Evolutionary conservation across 2,888 invertebrate species (phyloP).

Genomic region (Drosophila glabriapex): DNA sequence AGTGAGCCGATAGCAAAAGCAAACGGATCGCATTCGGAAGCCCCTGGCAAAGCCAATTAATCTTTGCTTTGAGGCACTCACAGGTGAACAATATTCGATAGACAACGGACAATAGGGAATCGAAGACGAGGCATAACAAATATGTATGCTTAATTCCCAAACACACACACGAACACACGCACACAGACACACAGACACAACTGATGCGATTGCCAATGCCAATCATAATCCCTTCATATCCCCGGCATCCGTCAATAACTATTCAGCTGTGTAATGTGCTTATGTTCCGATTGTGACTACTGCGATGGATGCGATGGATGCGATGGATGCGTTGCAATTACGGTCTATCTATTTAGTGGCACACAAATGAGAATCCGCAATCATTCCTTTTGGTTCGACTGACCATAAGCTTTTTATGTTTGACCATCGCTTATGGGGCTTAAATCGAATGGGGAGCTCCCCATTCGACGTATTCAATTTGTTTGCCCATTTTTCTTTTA

Average conservation of each 20-base stretch:
- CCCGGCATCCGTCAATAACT: background rate
- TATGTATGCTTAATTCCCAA: slow-evolving; percentile 5
- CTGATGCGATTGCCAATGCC: slow-evolving; percentile 35
- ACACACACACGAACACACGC: background rate
- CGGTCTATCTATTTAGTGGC: slow-evolving; percentile 3
- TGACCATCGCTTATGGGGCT: background rate
- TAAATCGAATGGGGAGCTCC: background rate
- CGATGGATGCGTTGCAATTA: slow-evolving; percentile 17
- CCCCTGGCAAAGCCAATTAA: slow-evolving; percentile 70
- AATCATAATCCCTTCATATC: slow-evolving; percentile 44
- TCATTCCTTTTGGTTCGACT: background rate
- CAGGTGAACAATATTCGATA: slow-evolving; percentile 12
- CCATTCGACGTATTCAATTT: background rate
- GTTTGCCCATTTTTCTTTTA: background rate
- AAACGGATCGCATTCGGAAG: slow-evolving; percentile 58
- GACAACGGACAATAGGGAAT: slow-evolving; percentile 1
- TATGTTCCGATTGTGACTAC: slow-evolving; percentile 19
- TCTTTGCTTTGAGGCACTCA: slow-evolving; percentile 63
- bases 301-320: background rate
- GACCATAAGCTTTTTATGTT: background rate
- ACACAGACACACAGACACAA: background rate
- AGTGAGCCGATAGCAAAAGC: slow-evolving; percentile 60
- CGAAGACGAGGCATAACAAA: slow-evolving; percentile 13
- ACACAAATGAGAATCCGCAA: slow-evolving; percentile 3
- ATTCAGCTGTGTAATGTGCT: slow-evolving; percentile 33